These are phyloP conservation scores for Pica pica DNA, from an alignment of 2,113 vertebrate genomes.

Conservation along the genomic window DNA sequence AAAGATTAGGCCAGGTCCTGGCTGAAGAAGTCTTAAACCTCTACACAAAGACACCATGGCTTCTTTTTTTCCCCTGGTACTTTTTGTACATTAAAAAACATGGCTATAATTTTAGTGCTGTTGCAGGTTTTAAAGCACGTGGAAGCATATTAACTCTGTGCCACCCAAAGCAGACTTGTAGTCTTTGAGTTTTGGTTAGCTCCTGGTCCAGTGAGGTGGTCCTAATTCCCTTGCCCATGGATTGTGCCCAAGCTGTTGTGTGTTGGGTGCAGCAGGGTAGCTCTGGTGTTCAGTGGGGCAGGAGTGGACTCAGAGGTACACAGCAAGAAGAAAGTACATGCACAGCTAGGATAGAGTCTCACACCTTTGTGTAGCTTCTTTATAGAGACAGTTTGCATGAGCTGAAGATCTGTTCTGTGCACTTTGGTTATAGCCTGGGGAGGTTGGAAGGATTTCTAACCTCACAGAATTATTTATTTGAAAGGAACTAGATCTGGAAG, in stretches of 20 bases:
- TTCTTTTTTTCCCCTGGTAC: neutral
- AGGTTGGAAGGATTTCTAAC: neutral
- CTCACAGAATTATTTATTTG: neutral
- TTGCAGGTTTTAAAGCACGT: neutral
- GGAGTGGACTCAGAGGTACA: accelerated
- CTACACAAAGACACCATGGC: neutral
- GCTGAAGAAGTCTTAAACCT: neutral
- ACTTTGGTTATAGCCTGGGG: neutral
- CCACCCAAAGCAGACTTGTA: neutral
- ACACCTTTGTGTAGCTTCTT: neutral
- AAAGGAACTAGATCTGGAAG: neutral
- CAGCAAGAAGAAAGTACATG: neutral
- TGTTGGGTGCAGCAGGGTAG: neutral
- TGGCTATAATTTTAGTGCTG: neutral
- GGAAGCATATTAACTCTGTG: neutral
- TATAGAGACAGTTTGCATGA: neutral
- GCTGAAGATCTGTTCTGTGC: neutral
- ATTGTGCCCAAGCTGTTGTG: neutral
- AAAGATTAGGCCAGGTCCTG: neutral
- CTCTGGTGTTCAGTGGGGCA: neutral
- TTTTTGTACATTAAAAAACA: neutral
- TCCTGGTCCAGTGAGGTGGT: neutral
- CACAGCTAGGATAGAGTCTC: neutral
- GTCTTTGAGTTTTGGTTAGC: neutral
- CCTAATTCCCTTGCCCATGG: neutral